Evolutionary conservation across 2,888 invertebrate genomes (phyloP), one percentile per base, ranked within the genome.

Genomic region (Yponomeuta evonymella): DNA sequence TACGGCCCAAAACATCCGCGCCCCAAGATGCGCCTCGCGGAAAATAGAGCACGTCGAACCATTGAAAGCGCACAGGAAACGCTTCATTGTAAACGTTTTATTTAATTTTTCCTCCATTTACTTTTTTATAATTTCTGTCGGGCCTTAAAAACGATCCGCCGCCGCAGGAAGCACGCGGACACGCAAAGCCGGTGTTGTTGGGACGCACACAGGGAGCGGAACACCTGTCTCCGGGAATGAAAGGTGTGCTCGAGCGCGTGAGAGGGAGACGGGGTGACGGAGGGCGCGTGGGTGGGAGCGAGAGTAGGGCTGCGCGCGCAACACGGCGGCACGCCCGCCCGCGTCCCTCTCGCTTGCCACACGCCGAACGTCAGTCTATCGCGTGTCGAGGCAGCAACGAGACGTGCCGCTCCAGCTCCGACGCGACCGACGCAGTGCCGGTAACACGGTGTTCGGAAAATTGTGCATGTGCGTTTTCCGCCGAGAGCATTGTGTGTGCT

Each of bases 401-500:
- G 82, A 83, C 79, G 89, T 90, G 88, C 88, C 87, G 87, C 88
- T 80, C 83, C 84, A 86, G 88, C 85, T 87, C 77, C 81, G 81
- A 84, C 86, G 90, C 89, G 90, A 90, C 86, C 90, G 89, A 89
- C 90, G 87, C 89, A 87, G 89, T 89, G 87, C 86, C 90, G 89
- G 90, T 88, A 90, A 90, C 84, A 69, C 87, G 90, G 87, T 88
- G 88, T 89, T 90, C 90, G 91, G 91, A 90, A 90, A 92, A 91
- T 91, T 92, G 91, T 92, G 91, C 89, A 90, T 92, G 91, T 92
- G 91, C 91, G 89, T 89, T 92, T 91, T 90, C 91, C 91, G 90
- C 86, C 83, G 83, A 85, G 81, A 85, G 87, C 86, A 89, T 90
- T 90, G 91, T 91, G 86, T 90, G 90, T 91, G 89, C 83, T 87